Evolutionary conservation across 2,888 invertebrate genomes (phyloP).

Genomic region (Melanargia galathea): DNA sequence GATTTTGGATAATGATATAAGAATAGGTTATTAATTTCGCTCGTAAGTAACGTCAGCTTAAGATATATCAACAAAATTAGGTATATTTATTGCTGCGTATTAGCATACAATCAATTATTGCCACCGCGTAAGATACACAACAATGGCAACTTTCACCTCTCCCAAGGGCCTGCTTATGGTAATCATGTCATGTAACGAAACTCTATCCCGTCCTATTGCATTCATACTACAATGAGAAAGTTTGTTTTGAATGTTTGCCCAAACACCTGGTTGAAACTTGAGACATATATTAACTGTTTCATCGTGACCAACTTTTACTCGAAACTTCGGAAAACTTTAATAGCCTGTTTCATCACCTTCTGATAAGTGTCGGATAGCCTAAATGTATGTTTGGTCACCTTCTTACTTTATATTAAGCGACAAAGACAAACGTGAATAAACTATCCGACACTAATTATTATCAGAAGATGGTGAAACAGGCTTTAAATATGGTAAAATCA

Average conservation of each 20-base stretch:
- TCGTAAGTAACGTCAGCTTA: conserved; percentile 1
- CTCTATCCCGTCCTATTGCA: conserved; percentile 16
- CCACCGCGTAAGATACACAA: background rate
- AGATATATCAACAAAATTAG: background rate
- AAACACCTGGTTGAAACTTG: conserved; percentile 7
- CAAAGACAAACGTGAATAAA: no score
- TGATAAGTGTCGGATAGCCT: no score
- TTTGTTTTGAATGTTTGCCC: conserved; percentile 14
- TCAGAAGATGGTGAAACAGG: no score
- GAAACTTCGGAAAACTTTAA: background rate
- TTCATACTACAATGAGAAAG: conserved; percentile 14
- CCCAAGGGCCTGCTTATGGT: conserved; percentile 14
- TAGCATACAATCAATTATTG: conserved; percentile 16
- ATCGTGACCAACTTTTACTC: background rate
- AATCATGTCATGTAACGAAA: conserved; percentile 10
- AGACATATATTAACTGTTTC: background rate
- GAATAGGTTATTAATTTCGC: no score
- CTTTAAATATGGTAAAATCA: no score
- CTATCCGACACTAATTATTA: no score
- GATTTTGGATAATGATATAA: no score
- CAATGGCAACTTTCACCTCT: conserved; percentile 27
- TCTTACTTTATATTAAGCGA: no score
- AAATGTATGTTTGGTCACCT: no score
- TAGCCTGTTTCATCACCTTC: no score
- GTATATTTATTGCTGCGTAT: background rate